phyloP scores from a whole-genome alignment of 23 tunicate genomes.

The Styela plicata region DNA sequence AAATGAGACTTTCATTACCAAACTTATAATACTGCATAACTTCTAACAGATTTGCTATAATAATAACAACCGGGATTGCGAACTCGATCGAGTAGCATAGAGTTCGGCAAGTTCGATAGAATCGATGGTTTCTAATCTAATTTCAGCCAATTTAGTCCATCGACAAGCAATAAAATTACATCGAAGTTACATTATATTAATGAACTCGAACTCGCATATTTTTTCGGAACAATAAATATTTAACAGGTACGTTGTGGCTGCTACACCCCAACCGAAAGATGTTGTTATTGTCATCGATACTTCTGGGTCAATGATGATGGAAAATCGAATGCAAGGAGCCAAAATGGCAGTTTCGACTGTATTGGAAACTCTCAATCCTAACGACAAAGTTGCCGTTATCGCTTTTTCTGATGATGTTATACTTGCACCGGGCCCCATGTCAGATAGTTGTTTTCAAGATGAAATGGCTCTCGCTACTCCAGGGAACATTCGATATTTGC shows the following conservation, averaged over 20 bases:
- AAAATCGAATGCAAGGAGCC: slow-evolving; percentile 49
- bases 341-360: slow-evolving; percentile 63
- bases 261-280: slow-evolving; percentile 73
- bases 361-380: slow-evolving; percentile 53
- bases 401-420: slow-evolving; percentile 35
- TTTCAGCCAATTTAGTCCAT: too few species aligned
- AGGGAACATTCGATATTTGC: slow-evolving; percentile 39
- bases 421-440: background rate
- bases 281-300: slow-evolving; percentile 60
- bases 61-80: too few species aligned
- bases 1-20: too few species aligned
- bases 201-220: too few species aligned
- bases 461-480: slow-evolving; percentile 72
- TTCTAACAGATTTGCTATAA: too few species aligned
- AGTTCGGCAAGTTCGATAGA: too few species aligned
- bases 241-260: slow-evolving; percentile 78
- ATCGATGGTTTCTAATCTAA: too few species aligned
- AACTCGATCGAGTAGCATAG: too few species aligned
- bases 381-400: slow-evolving; percentile 58
- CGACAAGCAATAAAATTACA: too few species aligned
- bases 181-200: too few species aligned
- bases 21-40: too few species aligned
- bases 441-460: slow-evolving; percentile 28
- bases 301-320: slow-evolving; percentile 58
- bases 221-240: too few species aligned